phyloP scores from a whole-genome alignment of 2,113 vertebrate species.

The Ahaetulla prasina region DNA sequence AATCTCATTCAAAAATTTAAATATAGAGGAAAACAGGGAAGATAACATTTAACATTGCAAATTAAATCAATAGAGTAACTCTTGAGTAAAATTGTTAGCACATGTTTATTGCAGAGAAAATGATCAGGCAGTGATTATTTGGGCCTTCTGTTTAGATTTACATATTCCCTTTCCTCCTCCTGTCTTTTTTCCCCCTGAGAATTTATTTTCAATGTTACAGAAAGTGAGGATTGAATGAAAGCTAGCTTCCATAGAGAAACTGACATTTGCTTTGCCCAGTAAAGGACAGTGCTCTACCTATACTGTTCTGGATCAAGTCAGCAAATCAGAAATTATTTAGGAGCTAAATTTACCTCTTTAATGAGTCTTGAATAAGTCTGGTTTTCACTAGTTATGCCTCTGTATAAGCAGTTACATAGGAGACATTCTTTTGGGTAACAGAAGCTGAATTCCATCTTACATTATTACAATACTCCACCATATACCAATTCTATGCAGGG shows the following conservation, averaged over 20 bases:
- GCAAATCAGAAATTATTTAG: background rate
- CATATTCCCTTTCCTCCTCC: background rate
- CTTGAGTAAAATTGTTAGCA: background rate
- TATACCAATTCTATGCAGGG: background rate
- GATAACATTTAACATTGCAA: background rate
- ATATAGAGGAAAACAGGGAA: background rate
- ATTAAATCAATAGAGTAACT: background rate
- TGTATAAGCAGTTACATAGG: background rate
- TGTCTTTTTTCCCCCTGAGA: background rate
- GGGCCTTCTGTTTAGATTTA: background rate
- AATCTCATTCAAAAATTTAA: background rate
- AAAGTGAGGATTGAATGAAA: background rate
- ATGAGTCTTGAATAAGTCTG: background rate
- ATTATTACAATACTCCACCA: background rate
- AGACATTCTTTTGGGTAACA: background rate
- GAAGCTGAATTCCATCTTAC: background rate
- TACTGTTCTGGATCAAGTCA: background rate
- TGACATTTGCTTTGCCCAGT: background rate
- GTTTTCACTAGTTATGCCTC: background rate
- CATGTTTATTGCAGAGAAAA: background rate
- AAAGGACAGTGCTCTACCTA: background rate
- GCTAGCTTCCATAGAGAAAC: background rate
- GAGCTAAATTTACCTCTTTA: background rate
- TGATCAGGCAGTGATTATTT: background rate
- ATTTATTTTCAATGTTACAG: background rate